Evolutionary conservation across 1,140 invertebrate genomes (phyloP).

Genomic region (Cotesia glomerata): DNA sequence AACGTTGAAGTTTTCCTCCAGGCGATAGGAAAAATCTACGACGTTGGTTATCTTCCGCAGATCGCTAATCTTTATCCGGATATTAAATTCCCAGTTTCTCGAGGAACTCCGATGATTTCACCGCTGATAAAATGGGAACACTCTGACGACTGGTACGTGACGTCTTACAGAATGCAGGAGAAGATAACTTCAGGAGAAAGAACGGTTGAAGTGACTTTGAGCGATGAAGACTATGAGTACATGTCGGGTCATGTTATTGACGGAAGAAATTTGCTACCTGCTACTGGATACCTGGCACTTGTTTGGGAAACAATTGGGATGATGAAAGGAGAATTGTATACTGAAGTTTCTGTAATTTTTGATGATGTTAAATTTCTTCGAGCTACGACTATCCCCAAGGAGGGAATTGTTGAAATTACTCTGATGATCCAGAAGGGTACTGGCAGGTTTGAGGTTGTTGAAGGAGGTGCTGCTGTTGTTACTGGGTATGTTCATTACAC

Average conservation of each 20-base stretch:
- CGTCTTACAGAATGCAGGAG: constrained; percentile 67
- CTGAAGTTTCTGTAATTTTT: constrained; percentile 82
- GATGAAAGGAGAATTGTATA: constrained; percentile 73
- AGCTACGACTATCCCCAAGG: constrained; percentile 80
- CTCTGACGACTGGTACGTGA: constrained; percentile 76
- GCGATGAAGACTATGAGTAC: constrained; percentile 76
- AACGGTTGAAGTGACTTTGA: constrained; percentile 67
- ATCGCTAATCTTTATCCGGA: constrained; percentile 68
- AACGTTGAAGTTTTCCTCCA: constrained; percentile 76
- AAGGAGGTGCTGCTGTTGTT: constrained; percentile 79
- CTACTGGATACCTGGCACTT: constrained; percentile 83
- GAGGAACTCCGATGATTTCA: constrained; percentile 75
- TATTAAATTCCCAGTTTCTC: constrained; percentile 74
- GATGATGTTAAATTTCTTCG: constrained; percentile 85
- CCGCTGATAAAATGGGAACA: constrained; percentile 89
- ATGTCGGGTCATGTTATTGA: constrained; percentile 88
- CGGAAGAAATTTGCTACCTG: constrained; percentile 85
- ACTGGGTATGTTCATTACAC: constrained; percentile 73
- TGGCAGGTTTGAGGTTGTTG: constrained; percentile 68
- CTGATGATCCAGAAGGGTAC: constrained; percentile 81
- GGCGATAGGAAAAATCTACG: constrained; percentile 75
- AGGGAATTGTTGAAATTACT: constrained; percentile 74
- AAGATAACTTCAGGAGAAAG: constrained; percentile 72
- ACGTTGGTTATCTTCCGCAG: constrained; percentile 69
- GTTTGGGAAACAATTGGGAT: constrained; percentile 89